Base-by-base conservation (phyloP, 2,888 invertebrate species). In the Dolichopus griseipennis region DNA sequence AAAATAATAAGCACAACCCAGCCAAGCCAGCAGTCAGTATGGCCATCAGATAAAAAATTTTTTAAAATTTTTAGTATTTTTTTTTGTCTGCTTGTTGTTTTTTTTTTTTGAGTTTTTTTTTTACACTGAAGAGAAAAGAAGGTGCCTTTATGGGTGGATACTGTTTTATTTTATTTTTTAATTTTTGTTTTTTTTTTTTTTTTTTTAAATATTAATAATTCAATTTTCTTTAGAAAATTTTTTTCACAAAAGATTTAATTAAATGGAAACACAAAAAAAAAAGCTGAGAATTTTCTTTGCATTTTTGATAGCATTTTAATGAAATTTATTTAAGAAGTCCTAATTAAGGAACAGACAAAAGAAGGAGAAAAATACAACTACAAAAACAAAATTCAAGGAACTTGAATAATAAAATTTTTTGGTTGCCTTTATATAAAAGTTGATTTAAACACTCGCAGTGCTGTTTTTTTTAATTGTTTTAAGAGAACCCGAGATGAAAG, bases 281-380 rank as follows among this genome's bases (percentile, higher is more conserved):
- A 43, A 43, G 8, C 7, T 9, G 43, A 52, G 15, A 52, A 52
- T 52, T 12, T 52, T 52, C 6, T 52, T n/a, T n/a, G n/a, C 41
- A 41, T 12, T 41, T 41, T 18, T 18, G 18, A 52, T 18, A 52
- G 18, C 1, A 52, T 18, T 52, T 52, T 52, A 52, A 52, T 52
- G 52, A n/a, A 52, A 52, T 52, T 52, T 52, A 15, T 52, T 52
- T 52, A 52, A 52, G 52, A 52, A 52, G 52, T 52, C 18, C 52
- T 52, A 52, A 52, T 52, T 52, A 52, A 52, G 52, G 15, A 18
- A 5, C 27, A n/a, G n/a, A n/a, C n/a, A 27, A 27, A 27, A 27
- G 27, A 2, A n/a, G n/a, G n/a, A n/a, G n/a, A n/a, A n/a, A n/a
- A n/a, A n/a, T n/a, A n/a, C n/a, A n/a, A n/a, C n/a, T n/a, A n/a